Evolutionary conservation across 2,888 invertebrate species (phyloP).

Genomic region (Tromatobia lineatoria): DNA sequence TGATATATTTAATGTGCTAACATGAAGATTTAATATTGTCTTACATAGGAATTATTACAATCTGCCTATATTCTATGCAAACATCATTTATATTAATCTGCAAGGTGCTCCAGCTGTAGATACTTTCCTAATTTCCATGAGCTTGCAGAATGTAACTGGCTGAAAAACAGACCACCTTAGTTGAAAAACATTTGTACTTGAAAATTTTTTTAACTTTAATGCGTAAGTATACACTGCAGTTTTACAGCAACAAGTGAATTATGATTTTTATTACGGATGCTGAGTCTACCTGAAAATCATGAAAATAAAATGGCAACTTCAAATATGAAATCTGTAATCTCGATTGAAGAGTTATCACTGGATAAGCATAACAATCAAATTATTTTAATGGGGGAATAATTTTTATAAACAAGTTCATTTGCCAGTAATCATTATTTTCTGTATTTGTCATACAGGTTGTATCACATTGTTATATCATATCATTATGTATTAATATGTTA

Average conservation of each 20-base stretch:
- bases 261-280: too few species aligned
- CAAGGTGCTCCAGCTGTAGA: neutral
- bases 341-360: neutral
- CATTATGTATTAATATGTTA: too few species aligned
- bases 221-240: neutral
- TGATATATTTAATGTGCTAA: neutral
- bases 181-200: neutral
- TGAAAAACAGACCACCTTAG: constrained; percentile 35
- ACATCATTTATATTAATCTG: neutral
- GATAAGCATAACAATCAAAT: too few species aligned
- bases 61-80: neutral
- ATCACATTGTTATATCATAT: too few species aligned
- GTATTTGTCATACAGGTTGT: too few species aligned
- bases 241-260: too few species aligned
- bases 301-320: too few species aligned
- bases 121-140: constrained; percentile 1
- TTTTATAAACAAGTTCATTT: too few species aligned
- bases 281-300: too few species aligned
- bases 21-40: neutral
- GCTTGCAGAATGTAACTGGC: constrained; percentile 2
- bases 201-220: neutral
- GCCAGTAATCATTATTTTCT: too few species aligned
- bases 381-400: too few species aligned
- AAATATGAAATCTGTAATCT: too few species aligned
- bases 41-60: neutral